A percentile compares a stretch with the other conserved stretches of the same genome.
phyloP scores from a whole-genome alignment of 2,888 invertebrate species.

The Lamproptera curius region DNA sequence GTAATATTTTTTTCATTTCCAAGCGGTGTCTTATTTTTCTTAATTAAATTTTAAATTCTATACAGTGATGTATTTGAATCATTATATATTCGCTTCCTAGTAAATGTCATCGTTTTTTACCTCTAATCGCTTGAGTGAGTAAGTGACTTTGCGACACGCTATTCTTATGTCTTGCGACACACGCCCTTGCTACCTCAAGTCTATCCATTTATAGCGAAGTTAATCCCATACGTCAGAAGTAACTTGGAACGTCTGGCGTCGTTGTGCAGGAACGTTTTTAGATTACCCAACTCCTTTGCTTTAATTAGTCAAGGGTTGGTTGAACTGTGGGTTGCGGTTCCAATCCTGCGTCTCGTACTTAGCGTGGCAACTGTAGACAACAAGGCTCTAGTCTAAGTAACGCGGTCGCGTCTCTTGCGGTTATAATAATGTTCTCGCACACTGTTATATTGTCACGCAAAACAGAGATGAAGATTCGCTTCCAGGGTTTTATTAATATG shows the following conservation, averaged over 20 bases:
- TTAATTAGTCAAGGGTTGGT: conserved; percentile 31
- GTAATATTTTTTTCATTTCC: too few relatives aligned
- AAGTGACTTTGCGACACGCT: too few relatives aligned
- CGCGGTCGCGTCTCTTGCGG: neutral
- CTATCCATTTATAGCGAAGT: conserved; percentile 44
- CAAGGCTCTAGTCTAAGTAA: conserved; percentile 5
- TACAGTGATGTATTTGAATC: too few relatives aligned
- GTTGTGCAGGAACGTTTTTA: conserved; percentile 41
- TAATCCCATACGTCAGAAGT: conserved; percentile 42
- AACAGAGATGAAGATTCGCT: neutral
- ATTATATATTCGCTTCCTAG: too few relatives aligned
- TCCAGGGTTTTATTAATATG: neutral
- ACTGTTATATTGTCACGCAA: neutral
- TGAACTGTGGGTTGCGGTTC: conserved; percentile 22
- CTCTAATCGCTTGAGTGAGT: too few relatives aligned
- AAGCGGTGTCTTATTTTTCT: too few relatives aligned
- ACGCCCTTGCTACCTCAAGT: conserved; percentile 28
- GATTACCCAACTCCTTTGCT: conserved; percentile 30
- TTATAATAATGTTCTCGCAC: too few relatives aligned
- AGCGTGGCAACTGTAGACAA: conserved; percentile 12
- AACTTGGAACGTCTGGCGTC: conserved; percentile 37
- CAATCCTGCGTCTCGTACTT: conserved; percentile 19
- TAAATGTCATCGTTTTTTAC: too few relatives aligned
- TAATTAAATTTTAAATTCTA: too few relatives aligned
- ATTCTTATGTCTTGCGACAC: conserved; percentile 22